Base-by-base conservation (phyloP, 2,113 vertebrate species). In the Cricetomys ansorgei region DNA sequence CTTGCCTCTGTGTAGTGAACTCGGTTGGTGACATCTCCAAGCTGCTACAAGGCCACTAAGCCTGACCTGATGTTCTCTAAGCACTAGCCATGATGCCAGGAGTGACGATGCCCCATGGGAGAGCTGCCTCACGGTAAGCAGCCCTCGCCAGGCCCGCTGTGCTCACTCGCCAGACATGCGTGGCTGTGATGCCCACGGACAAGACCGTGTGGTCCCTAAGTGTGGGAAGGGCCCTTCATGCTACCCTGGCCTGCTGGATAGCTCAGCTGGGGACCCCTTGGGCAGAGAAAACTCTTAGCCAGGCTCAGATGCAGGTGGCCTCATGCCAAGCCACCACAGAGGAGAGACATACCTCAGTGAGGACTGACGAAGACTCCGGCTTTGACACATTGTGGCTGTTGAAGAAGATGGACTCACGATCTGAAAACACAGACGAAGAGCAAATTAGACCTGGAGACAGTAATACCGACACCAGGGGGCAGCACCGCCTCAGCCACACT, bases 341-440 rank as follows among this genome's bases (percentile, higher is more conserved):
- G 1, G 0, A 13, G 57, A 70, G 76, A 99, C 99, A 94, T 98
- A 99, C 99, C 94, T 99, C 99, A 59, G 99, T 99, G 98, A 99
- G 98, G 95, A 99, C 99, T 1, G 99, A 99, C 19, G 99, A 99
- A 0, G 99, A 99, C 98, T 99, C 99, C 0, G 99, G 99, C 97
- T 99, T 99, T 67, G 99, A 99, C 96, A 99, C 99, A 23, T 99
- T 99, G 99, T 99, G 99, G 98, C 99, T 99, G 98, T 99, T 99
- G 98, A 99, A 99, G 99, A 99, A 99, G 98, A 99, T 99, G 72
- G 99, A 99, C 99, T 99, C 99, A 94, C 99, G 99, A 97, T 99
- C 99, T 99, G 98, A 48, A 98, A 99, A 91, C 48, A 94, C 79
- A 91, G 37, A 67, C 45, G 29, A 4, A 40, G 34, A 21, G 45